A percentile compares a stretch with the other conserved stretches of the same genome.
Conservation (phyloP, 2,797 vertebrate species). For the Aselliscus stoliczkanus region DNA sequence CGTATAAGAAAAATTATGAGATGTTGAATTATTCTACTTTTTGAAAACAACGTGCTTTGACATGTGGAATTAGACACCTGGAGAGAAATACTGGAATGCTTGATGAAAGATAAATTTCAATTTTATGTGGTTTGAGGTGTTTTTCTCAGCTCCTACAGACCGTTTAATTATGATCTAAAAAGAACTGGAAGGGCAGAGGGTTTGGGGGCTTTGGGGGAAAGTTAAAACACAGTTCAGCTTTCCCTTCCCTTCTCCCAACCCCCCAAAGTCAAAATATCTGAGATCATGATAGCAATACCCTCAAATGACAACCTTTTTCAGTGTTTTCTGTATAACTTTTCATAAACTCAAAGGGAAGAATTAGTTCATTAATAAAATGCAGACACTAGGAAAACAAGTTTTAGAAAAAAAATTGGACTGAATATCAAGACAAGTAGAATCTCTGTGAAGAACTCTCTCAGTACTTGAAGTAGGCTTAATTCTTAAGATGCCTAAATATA, state of each 20-base stretch:
- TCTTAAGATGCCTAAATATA: slow-evolving; percentile 47
- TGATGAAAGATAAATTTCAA: slow-evolving; percentile 31
- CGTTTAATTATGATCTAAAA: slow-evolving; percentile 45
- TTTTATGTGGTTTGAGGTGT: slow-evolving; percentile 3
- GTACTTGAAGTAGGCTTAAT: slow-evolving; percentile 41
- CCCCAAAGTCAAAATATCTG: slow-evolving; percentile 42
- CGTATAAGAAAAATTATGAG: slow-evolving; percentile 29
- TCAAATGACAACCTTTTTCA: neutral
- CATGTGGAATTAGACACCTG: slow-evolving; percentile 21
- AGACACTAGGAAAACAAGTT: slow-evolving; percentile 28
- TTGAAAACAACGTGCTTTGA: slow-evolving; percentile 18
- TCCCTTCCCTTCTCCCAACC: neutral
- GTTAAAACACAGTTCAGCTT: neutral
- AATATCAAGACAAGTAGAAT: slow-evolving; percentile 26
- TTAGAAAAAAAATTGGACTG: slow-evolving; percentile 2
- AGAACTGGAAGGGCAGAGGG: neutral
- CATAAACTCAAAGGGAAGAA: slow-evolving; percentile 15
- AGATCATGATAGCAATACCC: neutral
- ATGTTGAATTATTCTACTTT: slow-evolving; percentile 38
- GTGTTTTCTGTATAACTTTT: slow-evolving; percentile 15
- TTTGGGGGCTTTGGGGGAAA: neutral
- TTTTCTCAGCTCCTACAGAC: slow-evolving; percentile 2
- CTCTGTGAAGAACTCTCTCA: slow-evolving; percentile 31
- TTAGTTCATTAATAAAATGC: slow-evolving; percentile 39
- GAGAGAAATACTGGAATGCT: slow-evolving; percentile 16